Evolutionary conservation across 2,888 invertebrate genomes (phyloP), one percentile per base, ranked within the genome.

Genomic region (Sipha maydis): DNA sequence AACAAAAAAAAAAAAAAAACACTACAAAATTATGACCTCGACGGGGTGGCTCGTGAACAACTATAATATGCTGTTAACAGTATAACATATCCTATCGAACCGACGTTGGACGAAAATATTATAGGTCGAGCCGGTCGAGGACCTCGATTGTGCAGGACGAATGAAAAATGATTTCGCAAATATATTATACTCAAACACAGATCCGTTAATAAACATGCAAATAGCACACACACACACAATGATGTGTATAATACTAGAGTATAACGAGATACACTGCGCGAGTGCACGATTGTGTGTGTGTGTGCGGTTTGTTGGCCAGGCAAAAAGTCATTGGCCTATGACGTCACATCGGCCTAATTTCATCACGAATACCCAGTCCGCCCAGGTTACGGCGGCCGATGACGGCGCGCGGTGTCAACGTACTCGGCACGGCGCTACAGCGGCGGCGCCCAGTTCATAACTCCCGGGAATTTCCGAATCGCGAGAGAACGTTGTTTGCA

Each of bases 241-340:
- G 41, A 82, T 69, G 67, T 61, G 25, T 61, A 34, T 38, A 38
- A n/a, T 2, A 71, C 28, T 17, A 41, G 31, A 3, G 14, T 19
- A 31, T 48, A 67, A 48, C 77, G 48, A 48, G n/a, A 41, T 28
- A 41, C 17, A 75, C 56, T 28, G 84, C 17, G 48, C 83, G 54
- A 25, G 56, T n/a, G 38, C 28, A 61, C 21, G 48, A 4, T 0
- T 73, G 34, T 73, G 79, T 25, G 82, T 41, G 61, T 21, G 41
- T 48, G 67, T 67, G 80, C 75, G 73, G 80, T 82, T 82, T 82
- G 71, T 86, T 80, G 80, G 80, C 75, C 80, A 31, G 88, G 88
- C 80, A 9, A 73, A 88, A 88, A 88, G 88, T 88, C 88, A 88
- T 88, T 88, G 88, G 88, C 88, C 88, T 80, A 88, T 88, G 88